Evolutionary conservation across 2,888 invertebrate genomes (phyloP), one percentile per base, ranked within the genome.

Genomic region (Sinodicranocentrus sp.): DNA sequence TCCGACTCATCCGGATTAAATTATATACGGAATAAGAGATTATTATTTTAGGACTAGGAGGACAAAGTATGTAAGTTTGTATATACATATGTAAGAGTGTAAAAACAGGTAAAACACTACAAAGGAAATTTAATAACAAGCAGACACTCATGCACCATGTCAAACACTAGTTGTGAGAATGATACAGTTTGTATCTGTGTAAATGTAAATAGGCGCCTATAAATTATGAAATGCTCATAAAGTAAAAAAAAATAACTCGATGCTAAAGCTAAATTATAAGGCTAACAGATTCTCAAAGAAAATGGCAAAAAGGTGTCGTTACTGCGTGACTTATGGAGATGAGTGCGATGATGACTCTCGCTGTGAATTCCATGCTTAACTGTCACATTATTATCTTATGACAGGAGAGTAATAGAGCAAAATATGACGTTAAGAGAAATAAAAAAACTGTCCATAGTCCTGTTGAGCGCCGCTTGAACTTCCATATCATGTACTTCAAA

Each of bases 401-500:
- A 21, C 13, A 10, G 25, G 23, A 43, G 63, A 65, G 43, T 43
- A 65, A 65, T 65, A 43, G 43, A 13, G 43, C 0, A 19, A 15
- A 65, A 44, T 17, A 65, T 28, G 65, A 65, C 39, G 21, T 43
- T n/a, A 65, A 52, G 63, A 19, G 52, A 33, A 23, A n/a, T 5
- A 23, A 25, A 21, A 57, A 33, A 28, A 52, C 6, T 17, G 52
- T 15, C n/a, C 52, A 3, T 52, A 8, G n/a, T 52, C 52, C 19
- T 15, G n/a, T 15, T 52, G n/a, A 2, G 3, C 52, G 3, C 73
- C 48, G 43, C 65, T 65, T 75, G 65, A 75, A 75, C 63, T 75
- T 65, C 65, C 65, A 52, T 65, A 52, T 75, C 52, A 65, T 54
- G 65, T 54, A 33, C 65, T 26, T 48, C 75, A 52, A 61, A 73